Evolutionary conservation across 2,888 invertebrate genomes (phyloP).

Genomic region (Drosophila rellima): DNA sequence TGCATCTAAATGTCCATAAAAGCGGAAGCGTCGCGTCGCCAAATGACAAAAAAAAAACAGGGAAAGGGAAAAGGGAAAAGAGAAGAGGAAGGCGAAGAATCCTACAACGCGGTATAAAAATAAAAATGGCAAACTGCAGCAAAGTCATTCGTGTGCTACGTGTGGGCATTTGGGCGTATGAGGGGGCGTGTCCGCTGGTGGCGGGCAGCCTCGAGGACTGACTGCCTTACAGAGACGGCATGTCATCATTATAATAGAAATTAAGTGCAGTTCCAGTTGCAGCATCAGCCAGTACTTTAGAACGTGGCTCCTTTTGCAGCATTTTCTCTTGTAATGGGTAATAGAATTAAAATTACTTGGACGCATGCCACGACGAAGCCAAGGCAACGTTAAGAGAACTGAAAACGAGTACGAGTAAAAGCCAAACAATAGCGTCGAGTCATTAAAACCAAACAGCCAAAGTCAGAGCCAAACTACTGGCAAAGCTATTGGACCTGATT

Average conservation of each 20-base stretch:
- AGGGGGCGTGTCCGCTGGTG: slow-evolving; percentile 49
- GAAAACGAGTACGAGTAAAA: slow-evolving; percentile 30
- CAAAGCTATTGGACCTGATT: slow-evolving; percentile 3
- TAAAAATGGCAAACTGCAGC: slow-evolving; percentile 45
- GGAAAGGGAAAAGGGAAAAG: slow-evolving; percentile 6
- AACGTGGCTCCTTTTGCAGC: slow-evolving; percentile 42
- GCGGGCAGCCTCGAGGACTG: slow-evolving; percentile 27
- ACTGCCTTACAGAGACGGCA: slow-evolving; percentile 69
- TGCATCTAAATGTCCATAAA: slow-evolving; percentile 82
- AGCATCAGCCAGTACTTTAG: slow-evolving; percentile 32
- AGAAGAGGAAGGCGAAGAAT: slow-evolving; percentile 6
- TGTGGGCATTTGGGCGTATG: slow-evolving; percentile 32
- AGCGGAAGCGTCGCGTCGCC: slow-evolving; percentile 74
- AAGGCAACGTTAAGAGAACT: slow-evolving; percentile 24
- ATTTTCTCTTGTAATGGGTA: slow-evolving; percentile 63
- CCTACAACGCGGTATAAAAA: slow-evolving; percentile 35
- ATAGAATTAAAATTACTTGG: slow-evolving; percentile 77
- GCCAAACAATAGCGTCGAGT: slow-evolving; percentile 66
- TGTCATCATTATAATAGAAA: slow-evolving; percentile 78
- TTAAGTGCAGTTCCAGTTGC: slow-evolving; percentile 69
- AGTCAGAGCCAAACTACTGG: slow-evolving; percentile 44
- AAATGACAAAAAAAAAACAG: slow-evolving; percentile 56
- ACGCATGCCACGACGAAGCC: slow-evolving; percentile 62
- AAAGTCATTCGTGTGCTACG: slow-evolving; percentile 42
- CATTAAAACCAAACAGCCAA: slow-evolving; percentile 69